Base-by-base conservation (phyloP, 2,797 vertebrate species). In the Thunnus albacares region DNA sequence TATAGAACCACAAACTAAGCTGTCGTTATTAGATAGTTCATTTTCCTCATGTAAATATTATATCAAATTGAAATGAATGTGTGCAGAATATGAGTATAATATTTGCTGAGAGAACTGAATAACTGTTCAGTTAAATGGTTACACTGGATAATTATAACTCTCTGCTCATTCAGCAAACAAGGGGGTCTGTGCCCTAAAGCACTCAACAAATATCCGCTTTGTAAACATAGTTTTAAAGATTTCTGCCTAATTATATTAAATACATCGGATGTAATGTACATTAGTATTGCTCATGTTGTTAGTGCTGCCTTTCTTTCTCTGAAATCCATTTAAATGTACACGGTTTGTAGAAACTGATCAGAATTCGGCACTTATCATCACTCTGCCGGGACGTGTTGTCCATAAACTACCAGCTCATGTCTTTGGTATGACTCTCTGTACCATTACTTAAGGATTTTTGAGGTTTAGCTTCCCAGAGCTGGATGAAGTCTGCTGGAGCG, bases 391-490 rank as follows among this genome's bases (percentile, higher is more conserved):
- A 64, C 20, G 35, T 56, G 66, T 68, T 58, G 68, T 71, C 62
- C 26, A 30, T 62, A 22, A 62, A 63, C 60, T 56, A 72, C 58
- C 51, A 47, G 63, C 71, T 78, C 63, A 57, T 28, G 35, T 79
- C 59, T 84, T 66, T 80, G 68, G 77, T 79, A 59, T 82, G 81
- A 87, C 63, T 79, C 78, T 76, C 2, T 24, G 30, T 57, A 69
- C 71, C 73, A 64, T 83, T 83, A 80, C 66, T 28, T 12, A 61
- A 58, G 74, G 85, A 85, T 85, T 87, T 87, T 85, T 86, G 82
- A 83, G 87, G 78, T 87, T 73, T 70, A 2, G 76, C 55, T 78
- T 80, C 65, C 65, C 87, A 80, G 75, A 82, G 60, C 65, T 63
- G 65, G 57, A 58, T 55, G 68, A 78, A 63, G 67, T 20, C 81